These are phyloP conservation scores for Acanthoscelides obtectus DNA, from an alignment of 2,888 invertebrate genomes.

Conservation along the genomic window DNA sequence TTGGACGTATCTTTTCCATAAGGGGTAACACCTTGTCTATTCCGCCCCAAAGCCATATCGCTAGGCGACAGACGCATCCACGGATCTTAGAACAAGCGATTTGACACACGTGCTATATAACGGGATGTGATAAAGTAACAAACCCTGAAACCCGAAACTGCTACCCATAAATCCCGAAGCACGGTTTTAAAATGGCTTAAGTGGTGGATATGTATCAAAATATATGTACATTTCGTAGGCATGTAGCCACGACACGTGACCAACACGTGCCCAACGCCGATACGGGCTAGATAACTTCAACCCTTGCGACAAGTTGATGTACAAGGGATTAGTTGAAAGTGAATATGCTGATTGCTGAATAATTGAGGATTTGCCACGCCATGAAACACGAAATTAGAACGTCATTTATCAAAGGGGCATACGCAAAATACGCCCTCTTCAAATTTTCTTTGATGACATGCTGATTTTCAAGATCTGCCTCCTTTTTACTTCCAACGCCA, in stretches of 20 bases:
- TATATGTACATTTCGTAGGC: conserved; percentile 16
- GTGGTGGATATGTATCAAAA: conserved; percentile 21
- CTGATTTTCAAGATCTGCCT: too few species aligned
- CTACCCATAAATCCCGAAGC: conserved; percentile 27
- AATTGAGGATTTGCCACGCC: neutral
- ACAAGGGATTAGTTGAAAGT: neutral
- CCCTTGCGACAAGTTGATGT: neutral
- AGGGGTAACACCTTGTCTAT: too few species aligned
- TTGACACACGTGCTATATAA: conserved; percentile 13
- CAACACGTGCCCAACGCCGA: neutral
- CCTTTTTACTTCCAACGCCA: too few species aligned
- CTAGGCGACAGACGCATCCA: neutral
- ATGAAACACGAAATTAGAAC: neutral
- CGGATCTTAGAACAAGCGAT: conserved; percentile 7
- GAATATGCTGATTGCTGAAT: neutral
- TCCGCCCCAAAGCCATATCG: neutral
- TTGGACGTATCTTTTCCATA: too few species aligned
- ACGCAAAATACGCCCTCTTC: neutral
- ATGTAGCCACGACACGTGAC: conserved; percentile 1
- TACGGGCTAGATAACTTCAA: neutral
- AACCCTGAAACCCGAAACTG: conserved; percentile 19
- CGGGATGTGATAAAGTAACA: conserved; percentile 17
- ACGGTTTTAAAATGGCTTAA: conserved; percentile 27
- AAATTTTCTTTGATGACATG: neutral
- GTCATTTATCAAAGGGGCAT: neutral